Evolutionary conservation across 2,113 vertebrate genomes (phyloP).

Genomic region (Pomatorhinus ruficollis): DNA sequence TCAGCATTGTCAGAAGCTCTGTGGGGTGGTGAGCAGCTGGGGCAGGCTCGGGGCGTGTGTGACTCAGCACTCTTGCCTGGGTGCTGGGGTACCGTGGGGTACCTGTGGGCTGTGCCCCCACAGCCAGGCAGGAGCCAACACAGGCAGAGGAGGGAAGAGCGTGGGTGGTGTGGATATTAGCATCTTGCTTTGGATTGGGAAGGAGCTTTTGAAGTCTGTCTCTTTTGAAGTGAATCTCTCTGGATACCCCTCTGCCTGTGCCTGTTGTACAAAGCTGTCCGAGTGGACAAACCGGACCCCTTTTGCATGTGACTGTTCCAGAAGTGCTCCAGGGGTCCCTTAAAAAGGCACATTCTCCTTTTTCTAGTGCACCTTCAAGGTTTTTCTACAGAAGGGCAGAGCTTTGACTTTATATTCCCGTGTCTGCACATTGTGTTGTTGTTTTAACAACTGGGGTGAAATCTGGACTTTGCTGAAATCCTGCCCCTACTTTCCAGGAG

Average conservation of each 20-base stretch:
- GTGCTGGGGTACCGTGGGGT: neutral
- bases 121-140: neutral
- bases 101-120: neutral
- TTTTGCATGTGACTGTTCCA: neutral
- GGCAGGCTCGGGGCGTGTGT: fast-evolving
- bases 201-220: conserved; percentile 38
- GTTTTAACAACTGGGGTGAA: neutral
- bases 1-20: neutral
- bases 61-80: neutral
- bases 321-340: neutral
- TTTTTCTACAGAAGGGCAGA: neutral
- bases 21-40: neutral
- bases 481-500: neutral
- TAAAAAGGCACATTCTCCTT: neutral
- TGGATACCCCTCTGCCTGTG: neutral
- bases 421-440: neutral
- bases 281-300: neutral
- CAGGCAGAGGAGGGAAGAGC: neutral
- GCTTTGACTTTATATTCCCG: neutral
- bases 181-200: neutral
- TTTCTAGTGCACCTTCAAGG: neutral
- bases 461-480: neutral
- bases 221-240: conserved; percentile 35
- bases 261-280: fast-evolving
- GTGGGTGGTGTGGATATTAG: conserved; percentile 28